A percentile compares a stretch with the other conserved stretches of the same genome.
phyloP scores from a whole-genome alignment of 2,888 invertebrate genomes.

The Heteromurus nitidus region DNA sequence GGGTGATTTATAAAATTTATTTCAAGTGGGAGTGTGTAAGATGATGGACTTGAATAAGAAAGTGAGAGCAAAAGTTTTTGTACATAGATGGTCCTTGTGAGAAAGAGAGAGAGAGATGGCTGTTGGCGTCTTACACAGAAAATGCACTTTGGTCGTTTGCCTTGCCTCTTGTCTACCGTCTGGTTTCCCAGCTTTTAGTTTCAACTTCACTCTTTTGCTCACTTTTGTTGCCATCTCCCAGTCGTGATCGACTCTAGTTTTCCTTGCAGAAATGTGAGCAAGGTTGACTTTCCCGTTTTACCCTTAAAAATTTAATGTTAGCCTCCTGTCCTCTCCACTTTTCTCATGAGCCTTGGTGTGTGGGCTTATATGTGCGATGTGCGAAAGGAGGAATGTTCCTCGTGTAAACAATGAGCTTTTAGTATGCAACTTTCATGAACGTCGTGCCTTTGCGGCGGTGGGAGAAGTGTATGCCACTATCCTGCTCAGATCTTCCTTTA shows the following conservation, averaged over 20 bases:
- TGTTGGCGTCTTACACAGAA: not conserved
- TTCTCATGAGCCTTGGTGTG: not conserved
- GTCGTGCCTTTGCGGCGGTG: constrained; percentile 25
- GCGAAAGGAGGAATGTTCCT: constrained; percentile 5
- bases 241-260: not conserved
- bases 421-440: constrained; percentile 40
- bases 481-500: not conserved
- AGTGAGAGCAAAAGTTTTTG: constrained; percentile 49
- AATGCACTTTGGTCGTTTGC: not conserved
- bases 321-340: constrained; percentile 5
- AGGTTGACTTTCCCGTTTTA: constrained; percentile 40
- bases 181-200: not conserved
- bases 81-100: constrained; percentile 7
- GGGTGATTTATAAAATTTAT: constrained; percentile 61
- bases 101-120: constrained; percentile 10
- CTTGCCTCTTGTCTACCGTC: not conserved
- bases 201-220: not conserved
- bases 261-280: constrained; percentile 8
- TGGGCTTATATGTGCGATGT: constrained; percentile 1
- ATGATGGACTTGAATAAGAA: constrained; percentile 26
- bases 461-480: constrained; percentile 14
- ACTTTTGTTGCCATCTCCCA: constrained; percentile 4
- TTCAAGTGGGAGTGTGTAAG: constrained; percentile 57
- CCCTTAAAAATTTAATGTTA: constrained; percentile 35
- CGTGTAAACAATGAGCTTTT: constrained; percentile 28